These are phyloP conservation scores for Lonchura striata DNA, from an alignment of 2,113 vertebrate genomes.

Conservation along the genomic window DNA sequence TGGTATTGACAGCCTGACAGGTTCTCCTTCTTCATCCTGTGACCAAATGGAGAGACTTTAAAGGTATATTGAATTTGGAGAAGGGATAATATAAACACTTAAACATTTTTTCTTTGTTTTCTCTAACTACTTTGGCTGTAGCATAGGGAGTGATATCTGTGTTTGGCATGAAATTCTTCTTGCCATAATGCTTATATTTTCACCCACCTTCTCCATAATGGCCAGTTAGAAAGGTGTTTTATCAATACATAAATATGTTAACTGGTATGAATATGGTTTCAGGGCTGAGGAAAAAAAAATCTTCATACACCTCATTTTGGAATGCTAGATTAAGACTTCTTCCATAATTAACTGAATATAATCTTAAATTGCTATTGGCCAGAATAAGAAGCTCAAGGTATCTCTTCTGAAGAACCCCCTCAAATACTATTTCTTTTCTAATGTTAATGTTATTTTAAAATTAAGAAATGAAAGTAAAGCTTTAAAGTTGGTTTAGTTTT, in stretches of 20 bases:
- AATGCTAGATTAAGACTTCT: background rate
- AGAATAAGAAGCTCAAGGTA: background rate
- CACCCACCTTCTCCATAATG: background rate
- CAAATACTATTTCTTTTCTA: background rate
- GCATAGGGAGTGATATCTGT: background rate
- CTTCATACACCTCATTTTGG: background rate
- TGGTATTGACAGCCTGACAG: background rate
- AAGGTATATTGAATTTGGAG: background rate
- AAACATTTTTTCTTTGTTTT: background rate
- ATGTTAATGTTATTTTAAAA: background rate
- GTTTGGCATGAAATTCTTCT: background rate
- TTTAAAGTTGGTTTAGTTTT: background rate
- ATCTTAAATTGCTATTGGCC: background rate
- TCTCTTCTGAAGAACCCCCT: background rate
- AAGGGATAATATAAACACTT: background rate
- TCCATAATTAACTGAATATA: background rate
- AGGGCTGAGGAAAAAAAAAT: background rate
- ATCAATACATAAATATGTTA: background rate
- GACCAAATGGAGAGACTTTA: background rate
- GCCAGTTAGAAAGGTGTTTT: background rate
- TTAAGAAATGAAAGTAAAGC: background rate
- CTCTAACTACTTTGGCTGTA: background rate
- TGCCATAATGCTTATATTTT: background rate
- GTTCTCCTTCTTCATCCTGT: background rate
- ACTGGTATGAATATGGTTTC: background rate